phyloP scores from a whole-genome alignment of 37 sponge, comb jelly and placozoan species.

The Beroe ovata region DNA sequence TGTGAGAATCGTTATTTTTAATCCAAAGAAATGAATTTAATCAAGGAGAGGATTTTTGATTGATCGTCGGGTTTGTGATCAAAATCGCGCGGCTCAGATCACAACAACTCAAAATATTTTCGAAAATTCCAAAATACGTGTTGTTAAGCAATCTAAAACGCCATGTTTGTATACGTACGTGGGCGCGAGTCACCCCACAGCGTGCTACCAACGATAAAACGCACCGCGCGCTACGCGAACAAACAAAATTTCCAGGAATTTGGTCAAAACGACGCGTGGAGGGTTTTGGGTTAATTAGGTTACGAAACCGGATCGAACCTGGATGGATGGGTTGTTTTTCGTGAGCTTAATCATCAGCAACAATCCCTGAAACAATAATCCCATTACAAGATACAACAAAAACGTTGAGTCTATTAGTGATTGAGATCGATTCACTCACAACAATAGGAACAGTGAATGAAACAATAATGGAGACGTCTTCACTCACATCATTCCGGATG shows the following conservation, averaged over 20 bases:
- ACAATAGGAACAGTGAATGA: neutral
- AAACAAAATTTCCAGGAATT: too few relatives aligned
- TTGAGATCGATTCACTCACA: neutral
- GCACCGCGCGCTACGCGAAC: neutral
- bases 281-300: too few relatives aligned
- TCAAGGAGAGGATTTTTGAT: too few relatives aligned
- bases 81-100: too few relatives aligned
- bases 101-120: neutral
- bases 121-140: neutral
- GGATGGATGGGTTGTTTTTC: constrained; percentile 79
- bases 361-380: constrained; percentile 66
- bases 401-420: neutral
- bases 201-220: neutral
- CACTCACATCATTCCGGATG: constrained; percentile 81
- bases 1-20: too few relatives aligned
- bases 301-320: too few relatives aligned
- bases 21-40: too few relatives aligned
- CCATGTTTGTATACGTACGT: neutral
- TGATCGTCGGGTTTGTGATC: too few relatives aligned
- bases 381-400: neutral
- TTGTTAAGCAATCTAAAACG: neutral
- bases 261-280: too few relatives aligned
- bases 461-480: neutral
- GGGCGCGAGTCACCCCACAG: neutral
- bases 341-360: constrained; percentile 80